These are phyloP conservation scores for Coleophora deauratella DNA, from an alignment of 2,888 invertebrate species.

Conservation along the genomic window DNA sequence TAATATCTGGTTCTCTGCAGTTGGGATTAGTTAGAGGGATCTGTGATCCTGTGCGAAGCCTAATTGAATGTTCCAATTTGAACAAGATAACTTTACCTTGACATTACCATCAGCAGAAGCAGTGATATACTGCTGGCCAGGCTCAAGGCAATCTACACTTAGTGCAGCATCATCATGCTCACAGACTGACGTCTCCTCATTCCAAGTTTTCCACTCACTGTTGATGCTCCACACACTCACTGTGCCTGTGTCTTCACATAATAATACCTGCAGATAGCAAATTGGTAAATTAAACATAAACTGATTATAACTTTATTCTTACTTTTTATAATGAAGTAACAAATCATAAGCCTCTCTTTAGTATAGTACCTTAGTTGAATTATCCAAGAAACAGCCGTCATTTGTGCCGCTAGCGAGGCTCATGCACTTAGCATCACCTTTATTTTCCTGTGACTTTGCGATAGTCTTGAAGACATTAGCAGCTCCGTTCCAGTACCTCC, in stretches of 20 bases:
- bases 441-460: conserved; percentile 28
- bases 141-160: conserved; percentile 46
- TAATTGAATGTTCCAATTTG: too few species aligned
- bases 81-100: conserved; percentile 46
- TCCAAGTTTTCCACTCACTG: conserved; percentile 48
- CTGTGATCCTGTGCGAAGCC: too few species aligned
- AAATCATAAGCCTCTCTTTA: too few species aligned
- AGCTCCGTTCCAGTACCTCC: conserved; percentile 64
- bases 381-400: conserved; percentile 57
- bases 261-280: conserved; percentile 36
- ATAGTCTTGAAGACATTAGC: conserved; percentile 40
- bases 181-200: conserved; percentile 39
- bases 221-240: conserved; percentile 48
- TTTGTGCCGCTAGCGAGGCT: conserved; percentile 47
- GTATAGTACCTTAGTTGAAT: conserved; percentile 46
- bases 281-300: too few species aligned
- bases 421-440: conserved; percentile 28
- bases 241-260: conserved; percentile 63
- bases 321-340: too few species aligned
- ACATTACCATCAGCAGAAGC: conserved; percentile 62
- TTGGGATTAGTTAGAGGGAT: too few species aligned
- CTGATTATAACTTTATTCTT: too few species aligned
- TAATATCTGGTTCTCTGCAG: too few species aligned
- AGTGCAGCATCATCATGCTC: conserved; percentile 58
- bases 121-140: conserved; percentile 50